Evolutionary conservation across 2,888 invertebrate genomes (phyloP), one percentile per base, ranked within the genome.

Genomic region (Chloroclysta siterata): DNA sequence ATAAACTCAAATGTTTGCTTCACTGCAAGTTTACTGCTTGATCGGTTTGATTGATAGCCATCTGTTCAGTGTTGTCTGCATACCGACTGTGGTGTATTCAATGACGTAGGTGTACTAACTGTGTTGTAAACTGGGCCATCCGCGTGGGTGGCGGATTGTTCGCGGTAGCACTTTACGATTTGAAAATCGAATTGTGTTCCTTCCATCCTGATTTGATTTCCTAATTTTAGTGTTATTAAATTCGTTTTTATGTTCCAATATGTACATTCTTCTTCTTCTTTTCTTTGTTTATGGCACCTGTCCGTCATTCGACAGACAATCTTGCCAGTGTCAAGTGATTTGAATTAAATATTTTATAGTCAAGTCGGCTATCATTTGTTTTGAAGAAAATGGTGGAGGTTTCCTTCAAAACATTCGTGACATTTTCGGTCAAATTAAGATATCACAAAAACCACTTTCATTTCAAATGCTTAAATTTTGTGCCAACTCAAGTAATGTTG

Each of bases 31-130:
- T 72, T 72, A 72, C 61, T 51, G 59, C 63, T 57, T 64, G 62
- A 51, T 58, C 72, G 46, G 62, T 64, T 70, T 71, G 74, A 74
- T 73, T 71, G 73, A 74, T 71, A 61, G 68, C 67, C 73, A 72
- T 76, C 74, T 76, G 77, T 51, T 51, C 60, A 70, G 54, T 67
- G 73, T 72, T 50, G 39, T 8, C 2, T 10, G 7, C 36, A 7
- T 47, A 48, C 46, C 47, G 13, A 47, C 55, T 47, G 8, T 22
- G 36, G 7, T 13, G 11, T 47, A 46, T 46, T 47, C 54, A 8
- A 55, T 36, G 15, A 3, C 13, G 7, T 33, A 8, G 13, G 1
- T 13, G 8, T 55, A 56, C 48, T 56, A 48, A 48, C 56, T 56
- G 7, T 28, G 7, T 5, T 2, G 10, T 58, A 29, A 15, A n/a